phyloP scores from a whole-genome alignment of 2,797 vertebrate genomes.

The Lycodopsis pacificus region DNA sequence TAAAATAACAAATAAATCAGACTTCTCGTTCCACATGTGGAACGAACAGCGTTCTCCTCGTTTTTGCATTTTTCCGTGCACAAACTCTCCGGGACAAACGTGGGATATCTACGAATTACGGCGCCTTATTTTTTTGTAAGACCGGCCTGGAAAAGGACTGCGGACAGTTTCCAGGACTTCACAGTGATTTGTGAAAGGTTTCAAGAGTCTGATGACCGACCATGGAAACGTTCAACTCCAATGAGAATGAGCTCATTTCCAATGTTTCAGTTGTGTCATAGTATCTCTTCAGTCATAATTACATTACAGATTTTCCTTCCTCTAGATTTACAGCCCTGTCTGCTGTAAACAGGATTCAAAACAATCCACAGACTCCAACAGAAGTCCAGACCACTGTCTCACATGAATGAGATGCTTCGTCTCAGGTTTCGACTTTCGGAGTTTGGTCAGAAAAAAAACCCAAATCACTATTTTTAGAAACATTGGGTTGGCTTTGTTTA shows the following conservation, averaged over 20 bases:
- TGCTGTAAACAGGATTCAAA: conserved; percentile 7
- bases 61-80: too few relatives aligned
- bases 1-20: too few relatives aligned
- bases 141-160: neutral
- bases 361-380: neutral
- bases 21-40: too few relatives aligned
- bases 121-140: too few relatives aligned
- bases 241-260: neutral
- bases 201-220: neutral
- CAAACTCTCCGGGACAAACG: too few relatives aligned
- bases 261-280: neutral
- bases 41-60: too few relatives aligned
- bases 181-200: neutral
- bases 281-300: neutral
- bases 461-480: conserved; percentile 1
- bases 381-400: neutral
- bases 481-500: neutral
- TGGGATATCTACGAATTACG: too few relatives aligned
- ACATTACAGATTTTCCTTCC: neutral
- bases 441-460: neutral
- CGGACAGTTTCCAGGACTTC: too few relatives aligned
- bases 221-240: neutral
- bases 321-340: neutral
- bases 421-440: neutral
- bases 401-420: conserved; percentile 8